A percentile compares a stretch with the other conserved stretches of the same genome.
Evolutionary conservation across 2,888 invertebrate genomes (phyloP).

Genomic region (Hypomecis atomaria): DNA sequence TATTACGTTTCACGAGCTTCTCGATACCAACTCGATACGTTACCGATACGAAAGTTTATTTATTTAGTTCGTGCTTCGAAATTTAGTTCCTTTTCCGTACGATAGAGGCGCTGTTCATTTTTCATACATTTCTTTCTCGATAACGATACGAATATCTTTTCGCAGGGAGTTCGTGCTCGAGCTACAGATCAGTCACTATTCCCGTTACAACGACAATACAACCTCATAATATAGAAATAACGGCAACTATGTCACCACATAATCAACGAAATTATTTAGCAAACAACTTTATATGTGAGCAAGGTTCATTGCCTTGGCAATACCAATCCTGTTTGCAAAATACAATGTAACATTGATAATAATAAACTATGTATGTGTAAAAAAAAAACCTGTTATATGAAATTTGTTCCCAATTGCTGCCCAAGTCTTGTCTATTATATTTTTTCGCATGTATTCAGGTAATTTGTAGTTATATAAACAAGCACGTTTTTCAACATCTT

Average conservation of each 20-base stretch:
- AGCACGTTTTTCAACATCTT: conserved; percentile 25
- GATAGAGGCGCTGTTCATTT: no score
- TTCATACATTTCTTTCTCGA: no score
- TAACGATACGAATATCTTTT: no score
- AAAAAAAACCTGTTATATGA: conserved; percentile 20
- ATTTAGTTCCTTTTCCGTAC: no score
- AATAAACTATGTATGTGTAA: background rate
- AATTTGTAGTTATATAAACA: conserved; percentile 27
- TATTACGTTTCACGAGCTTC: no score
- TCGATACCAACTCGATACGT: no score
- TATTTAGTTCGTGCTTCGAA: no score
- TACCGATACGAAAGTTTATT: no score
- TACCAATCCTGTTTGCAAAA: background rate
- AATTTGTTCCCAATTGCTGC: conserved; percentile 27
- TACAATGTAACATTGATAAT: no score
- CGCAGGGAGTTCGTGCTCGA: no score
- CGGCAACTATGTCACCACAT: conserved; percentile 9
- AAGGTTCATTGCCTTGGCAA: conserved; percentile 14
- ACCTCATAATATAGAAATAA: conserved; percentile 10
- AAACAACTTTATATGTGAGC: conserved; percentile 12
- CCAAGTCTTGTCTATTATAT: conserved; percentile 26
- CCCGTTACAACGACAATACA: conserved; percentile 9
- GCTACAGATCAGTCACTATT: conserved; percentile 5
- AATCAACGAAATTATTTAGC: conserved; percentile 17
- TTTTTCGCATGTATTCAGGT: conserved; percentile 27